These are phyloP conservation scores for Myiozetetes cayanensis DNA, from an alignment of 2,113 vertebrate genomes.

Conservation along the genomic window DNA sequence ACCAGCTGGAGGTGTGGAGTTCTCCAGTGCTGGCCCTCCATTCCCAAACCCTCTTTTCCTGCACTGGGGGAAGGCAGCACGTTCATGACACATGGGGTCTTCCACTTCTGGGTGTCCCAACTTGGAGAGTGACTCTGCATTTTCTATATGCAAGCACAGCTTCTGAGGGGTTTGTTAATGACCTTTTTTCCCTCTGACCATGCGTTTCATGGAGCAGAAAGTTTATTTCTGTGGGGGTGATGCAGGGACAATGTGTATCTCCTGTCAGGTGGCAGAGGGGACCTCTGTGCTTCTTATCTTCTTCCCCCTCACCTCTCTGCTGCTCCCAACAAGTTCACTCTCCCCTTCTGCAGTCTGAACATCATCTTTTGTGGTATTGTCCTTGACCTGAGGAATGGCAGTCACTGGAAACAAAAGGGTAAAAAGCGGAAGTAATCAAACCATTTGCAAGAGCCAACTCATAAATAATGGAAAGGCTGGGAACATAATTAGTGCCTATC, in stretches of 20 bases:
- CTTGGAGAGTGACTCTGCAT: background rate
- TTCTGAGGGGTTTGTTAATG: background rate
- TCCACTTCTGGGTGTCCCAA: background rate
- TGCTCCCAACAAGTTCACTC: background rate
- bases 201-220: background rate
- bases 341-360: background rate
- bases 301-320: background rate
- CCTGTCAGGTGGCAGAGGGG: background rate
- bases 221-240: background rate
- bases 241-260: background rate
- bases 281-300: background rate
- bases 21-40: background rate
- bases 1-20: background rate
- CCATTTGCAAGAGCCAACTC: background rate
- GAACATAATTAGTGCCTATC: conserved; percentile 32
- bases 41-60: background rate
- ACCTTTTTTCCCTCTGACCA: background rate
- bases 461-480: conserved; percentile 15
- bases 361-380: background rate
- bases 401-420: conserved; percentile 31
- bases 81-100: background rate
- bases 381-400: conserved; percentile 9
- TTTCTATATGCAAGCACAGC: background rate
- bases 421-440: conserved; percentile 5
- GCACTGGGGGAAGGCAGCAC: background rate